Evolutionary conservation across 2,888 invertebrate species (phyloP).

Genomic region (Dynastes grantii): DNA sequence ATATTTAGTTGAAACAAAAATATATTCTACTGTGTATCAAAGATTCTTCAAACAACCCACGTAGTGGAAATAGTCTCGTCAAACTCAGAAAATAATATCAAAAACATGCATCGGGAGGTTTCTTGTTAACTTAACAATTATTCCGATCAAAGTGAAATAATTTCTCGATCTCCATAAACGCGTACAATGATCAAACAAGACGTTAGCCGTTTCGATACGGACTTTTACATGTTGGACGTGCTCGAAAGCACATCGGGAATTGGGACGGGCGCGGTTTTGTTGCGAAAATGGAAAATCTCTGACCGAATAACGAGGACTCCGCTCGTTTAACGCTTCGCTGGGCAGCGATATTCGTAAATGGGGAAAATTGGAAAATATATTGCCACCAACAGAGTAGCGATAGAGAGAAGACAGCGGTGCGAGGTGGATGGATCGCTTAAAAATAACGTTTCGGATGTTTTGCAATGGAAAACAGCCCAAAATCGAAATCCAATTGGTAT

Average conservation of each 20-base stretch:
- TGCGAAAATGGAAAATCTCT: neutral
- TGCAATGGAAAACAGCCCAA: neutral
- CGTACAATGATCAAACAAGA: constrained; percentile 10
- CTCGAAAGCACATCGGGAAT: neutral
- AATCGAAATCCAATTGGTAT: constrained; percentile 15
- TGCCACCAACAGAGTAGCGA: neutral
- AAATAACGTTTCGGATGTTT: constrained; percentile 27
- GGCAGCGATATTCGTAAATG: constrained; percentile 16
- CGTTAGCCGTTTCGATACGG: neutral
- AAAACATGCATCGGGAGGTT: too few relatives aligned
- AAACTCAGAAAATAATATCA: too few relatives aligned
- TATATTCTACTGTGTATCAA: too few relatives aligned
- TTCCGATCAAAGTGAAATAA: neutral
- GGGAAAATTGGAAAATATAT: constrained; percentile 39
- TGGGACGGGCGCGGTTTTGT: neutral
- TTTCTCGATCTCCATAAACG: neutral
- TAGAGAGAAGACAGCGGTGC: neutral
- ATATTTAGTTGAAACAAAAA: too few relatives aligned
- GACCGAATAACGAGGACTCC: constrained; percentile 19
- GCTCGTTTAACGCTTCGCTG: constrained; percentile 36
- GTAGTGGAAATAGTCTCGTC: too few relatives aligned
- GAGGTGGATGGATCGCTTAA: neutral
- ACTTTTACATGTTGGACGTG: neutral
- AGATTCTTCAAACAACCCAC: too few relatives aligned
- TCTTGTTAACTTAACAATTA: constrained; percentile 13